Evolutionary conservation across 2,888 invertebrate species (phyloP).

Genomic region (Eurytoma californica): DNA sequence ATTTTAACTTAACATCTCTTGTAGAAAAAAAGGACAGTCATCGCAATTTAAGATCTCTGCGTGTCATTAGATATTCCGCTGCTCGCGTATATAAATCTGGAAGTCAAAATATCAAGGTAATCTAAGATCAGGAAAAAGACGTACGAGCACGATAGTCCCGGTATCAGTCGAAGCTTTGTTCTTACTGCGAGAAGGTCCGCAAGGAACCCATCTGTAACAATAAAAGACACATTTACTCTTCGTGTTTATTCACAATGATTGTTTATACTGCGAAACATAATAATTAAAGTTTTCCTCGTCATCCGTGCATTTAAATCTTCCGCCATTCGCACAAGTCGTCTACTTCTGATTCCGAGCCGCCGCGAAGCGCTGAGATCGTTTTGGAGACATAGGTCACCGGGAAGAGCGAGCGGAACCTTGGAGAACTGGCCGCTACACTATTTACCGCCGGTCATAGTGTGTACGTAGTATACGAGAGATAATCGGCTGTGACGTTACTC

Average conservation of each 20-base stretch:
- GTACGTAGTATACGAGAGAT: background rate
- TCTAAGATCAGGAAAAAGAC: conserved; percentile 16
- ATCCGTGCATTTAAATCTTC: background rate
- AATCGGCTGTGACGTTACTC: background rate
- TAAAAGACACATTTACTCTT: background rate
- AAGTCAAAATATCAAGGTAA: conserved; percentile 38
- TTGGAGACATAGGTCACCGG: background rate
- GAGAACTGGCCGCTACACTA: too few species aligned
- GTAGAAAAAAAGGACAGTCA: background rate
- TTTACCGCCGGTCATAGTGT: too few species aligned
- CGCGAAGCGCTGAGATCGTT: conserved; percentile 28
- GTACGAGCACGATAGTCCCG: background rate
- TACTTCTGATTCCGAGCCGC: background rate
- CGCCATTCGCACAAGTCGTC: conserved; percentile 4
- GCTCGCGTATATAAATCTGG: conserved; percentile 18
- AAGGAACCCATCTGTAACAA: background rate
- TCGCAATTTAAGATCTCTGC: conserved; percentile 2
- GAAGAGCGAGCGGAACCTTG: too few species aligned
- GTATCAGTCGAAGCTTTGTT: conserved; percentile 9
- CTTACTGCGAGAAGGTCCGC: background rate
- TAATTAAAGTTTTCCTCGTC: too few species aligned
- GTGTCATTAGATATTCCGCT: background rate
- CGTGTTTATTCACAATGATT: background rate
- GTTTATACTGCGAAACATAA: background rate
- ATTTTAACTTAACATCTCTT: background rate